Evolutionary conservation across 1,140 invertebrate genomes (phyloP).

Genomic region (Campoletis sonorensis): DNA sequence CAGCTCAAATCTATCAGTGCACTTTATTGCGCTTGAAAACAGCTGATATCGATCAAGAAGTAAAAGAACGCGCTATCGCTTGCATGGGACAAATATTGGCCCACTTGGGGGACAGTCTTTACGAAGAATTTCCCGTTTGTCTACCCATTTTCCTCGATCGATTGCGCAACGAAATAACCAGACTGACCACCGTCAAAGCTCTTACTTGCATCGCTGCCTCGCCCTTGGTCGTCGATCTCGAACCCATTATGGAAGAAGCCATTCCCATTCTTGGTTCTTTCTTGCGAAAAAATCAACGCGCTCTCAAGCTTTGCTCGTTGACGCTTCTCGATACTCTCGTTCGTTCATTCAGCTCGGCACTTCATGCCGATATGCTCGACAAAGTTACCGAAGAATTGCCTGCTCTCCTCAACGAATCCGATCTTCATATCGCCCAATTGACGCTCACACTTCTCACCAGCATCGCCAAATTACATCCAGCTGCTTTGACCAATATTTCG

Average conservation of each 20-base stretch:
- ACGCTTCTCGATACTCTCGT: constrained; percentile 93
- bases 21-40: constrained; percentile 92
- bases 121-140: constrained; percentile 87
- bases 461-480: constrained; percentile 84
- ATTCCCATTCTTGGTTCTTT: constrained; percentile 96
- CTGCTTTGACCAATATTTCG: constrained; percentile 82
- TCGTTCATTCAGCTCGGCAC: constrained; percentile 86
- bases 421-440: constrained; percentile 97
- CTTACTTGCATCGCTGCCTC: constrained; percentile 96
- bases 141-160: constrained; percentile 96
- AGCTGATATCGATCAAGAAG: constrained; percentile 98
- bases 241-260: constrained; percentile 91
- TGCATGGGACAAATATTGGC: constrained; percentile 97
- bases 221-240: constrained; percentile 90
- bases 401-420: constrained; percentile 93
- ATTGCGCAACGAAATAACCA: constrained; percentile 96
- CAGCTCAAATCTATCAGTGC: constrained; percentile 89
- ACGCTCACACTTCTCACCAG: constrained; percentile 87
- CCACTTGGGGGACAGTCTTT: constrained; percentile 89
- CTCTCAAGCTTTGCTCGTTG: constrained; percentile 94
- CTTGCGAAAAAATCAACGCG: constrained; percentile 97
- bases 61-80: constrained; percentile 97
- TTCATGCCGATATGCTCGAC: constrained; percentile 84
- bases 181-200: constrained; percentile 96
- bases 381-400: constrained; percentile 91